phyloP scores from a whole-genome alignment of 2,113 vertebrate genomes.

The Engystomops pustulosus region DNA sequence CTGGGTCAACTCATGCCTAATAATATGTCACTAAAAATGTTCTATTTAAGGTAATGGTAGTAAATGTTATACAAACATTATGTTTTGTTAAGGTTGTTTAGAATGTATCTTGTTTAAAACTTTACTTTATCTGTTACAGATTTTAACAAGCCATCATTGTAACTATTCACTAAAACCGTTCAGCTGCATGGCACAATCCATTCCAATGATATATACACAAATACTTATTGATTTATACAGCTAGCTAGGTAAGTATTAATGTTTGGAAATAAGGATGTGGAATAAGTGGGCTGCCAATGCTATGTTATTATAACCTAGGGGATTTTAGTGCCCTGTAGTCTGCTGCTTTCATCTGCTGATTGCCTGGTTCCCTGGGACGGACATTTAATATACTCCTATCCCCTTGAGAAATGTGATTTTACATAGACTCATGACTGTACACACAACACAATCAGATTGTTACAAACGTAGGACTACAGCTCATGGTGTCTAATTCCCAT shows the following conservation, averaged over 20 bases:
- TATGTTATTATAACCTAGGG: conserved; percentile 47
- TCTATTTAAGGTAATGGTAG: too few relatives aligned
- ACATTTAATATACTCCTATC: conserved; percentile 56
- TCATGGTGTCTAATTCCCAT: conserved; percentile 52
- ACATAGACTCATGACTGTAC: conserved; percentile 54
- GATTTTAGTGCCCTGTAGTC: conserved; percentile 42
- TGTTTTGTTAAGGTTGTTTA: too few relatives aligned
- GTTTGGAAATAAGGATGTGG: conserved; percentile 13
- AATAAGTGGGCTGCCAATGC: conserved; percentile 13
- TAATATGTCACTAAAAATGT: too few relatives aligned
- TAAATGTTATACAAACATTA: too few relatives aligned
- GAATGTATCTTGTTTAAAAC: too few relatives aligned
- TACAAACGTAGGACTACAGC: conserved; percentile 53
- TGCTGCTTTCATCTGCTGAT: conserved; percentile 55
- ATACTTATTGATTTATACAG: conserved; percentile 5
- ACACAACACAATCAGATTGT: conserved; percentile 52
- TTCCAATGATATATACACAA: conserved; percentile 1
- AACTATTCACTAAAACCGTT: background rate
- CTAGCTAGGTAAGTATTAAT: conserved; percentile 10
- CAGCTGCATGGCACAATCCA: background rate
- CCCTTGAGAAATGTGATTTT: conserved; percentile 54
- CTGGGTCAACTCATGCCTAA: too few relatives aligned
- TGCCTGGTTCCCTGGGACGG: conserved; percentile 38
- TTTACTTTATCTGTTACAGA: too few relatives aligned
- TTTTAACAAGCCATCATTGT: too few relatives aligned